Conservation (phyloP, 2,113 vertebrate genomes). For the Albula glossodonta region DNA sequence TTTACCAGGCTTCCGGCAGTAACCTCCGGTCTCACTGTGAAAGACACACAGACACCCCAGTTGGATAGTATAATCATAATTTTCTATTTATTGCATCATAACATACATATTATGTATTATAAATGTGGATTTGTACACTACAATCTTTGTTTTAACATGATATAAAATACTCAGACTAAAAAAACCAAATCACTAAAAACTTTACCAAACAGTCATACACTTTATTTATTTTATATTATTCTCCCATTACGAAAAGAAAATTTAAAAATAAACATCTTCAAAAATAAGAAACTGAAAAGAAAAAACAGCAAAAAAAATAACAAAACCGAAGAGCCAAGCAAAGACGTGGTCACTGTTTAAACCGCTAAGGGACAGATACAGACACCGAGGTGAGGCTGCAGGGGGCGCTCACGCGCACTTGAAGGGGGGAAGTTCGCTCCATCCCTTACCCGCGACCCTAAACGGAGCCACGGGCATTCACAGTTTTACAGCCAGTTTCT, state of each 20-base stretch:
- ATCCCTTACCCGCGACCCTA: too few species aligned
- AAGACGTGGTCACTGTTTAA: constrained; percentile 36
- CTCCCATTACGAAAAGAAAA: constrained; percentile 49
- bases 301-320: neutral
- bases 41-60: constrained; percentile 13
- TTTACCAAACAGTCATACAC: constrained; percentile 77
- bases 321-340: constrained; percentile 15
- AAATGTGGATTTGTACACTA: constrained; percentile 83
- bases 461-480: neutral
- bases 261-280: constrained; percentile 37
- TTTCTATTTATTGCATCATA: constrained; percentile 79
- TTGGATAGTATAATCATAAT: constrained; percentile 54
- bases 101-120: constrained; percentile 78
- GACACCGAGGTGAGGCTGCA: constrained; percentile 31
- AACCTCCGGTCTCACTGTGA: neutral
- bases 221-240: constrained; percentile 54
- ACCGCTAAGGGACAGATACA: constrained; percentile 35
- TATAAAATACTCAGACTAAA: constrained; percentile 73
- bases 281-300: constrained; percentile 48
- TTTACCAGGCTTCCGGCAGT: too few species aligned
- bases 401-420: constrained; percentile 2
- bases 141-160: constrained; percentile 81
- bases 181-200: constrained; percentile 79
- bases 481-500: neutral
- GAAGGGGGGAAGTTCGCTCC: neutral